Evolutionary conservation across 2,888 invertebrate genomes (phyloP), one percentile per base, ranked within the genome.

Genomic region (Augiades crinisus): DNA sequence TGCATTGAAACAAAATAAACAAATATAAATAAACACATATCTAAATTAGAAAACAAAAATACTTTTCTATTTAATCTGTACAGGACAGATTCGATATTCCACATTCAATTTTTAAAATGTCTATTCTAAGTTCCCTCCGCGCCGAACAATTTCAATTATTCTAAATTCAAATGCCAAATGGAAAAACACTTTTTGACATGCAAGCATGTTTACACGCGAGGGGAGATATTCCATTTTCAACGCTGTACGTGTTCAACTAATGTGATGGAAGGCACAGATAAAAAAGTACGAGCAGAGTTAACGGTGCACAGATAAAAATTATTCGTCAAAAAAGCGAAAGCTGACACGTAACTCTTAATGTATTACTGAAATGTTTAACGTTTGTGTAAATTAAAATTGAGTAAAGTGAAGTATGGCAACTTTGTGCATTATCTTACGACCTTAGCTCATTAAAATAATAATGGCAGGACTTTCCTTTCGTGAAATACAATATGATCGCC

Each of bases 401-500:
- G 27, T n/a, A 27, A 27, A 27, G n/a, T 10, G n/a, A 24, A 24
- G 24, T 8, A 27, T 22, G n/a, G n/a, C n/a, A n/a, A n/a, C n/a
- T n/a, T 40, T 22, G 8, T 7, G 31, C 19, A 31, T 44, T 16
- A 27, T 21, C 13, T 21, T 47, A n/a, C 21, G 22, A 22, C 5
- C 41, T 17, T 13, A 34, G 13, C 41, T 41, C 49, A 49, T 41
- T 49, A 49, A 47, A 49, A 49, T 41, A 40, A 41, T 49, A 49
- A 41, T 41, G 34, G 13, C 34, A 34, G 34, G 16, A 14, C n/a
- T 38, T 47, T 34, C 41, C 49, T 64, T 61, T 63, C 67, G 67
- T 69, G 70, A 70, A 74, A 75, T 59, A 78, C 75, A 75, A 78
- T 78, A 75, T 75, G 75, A 72, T 69, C 62, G 64, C 43, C 12